phyloP scores from a whole-genome alignment of 2,113 vertebrate species.

The Riparia riparia region DNA sequence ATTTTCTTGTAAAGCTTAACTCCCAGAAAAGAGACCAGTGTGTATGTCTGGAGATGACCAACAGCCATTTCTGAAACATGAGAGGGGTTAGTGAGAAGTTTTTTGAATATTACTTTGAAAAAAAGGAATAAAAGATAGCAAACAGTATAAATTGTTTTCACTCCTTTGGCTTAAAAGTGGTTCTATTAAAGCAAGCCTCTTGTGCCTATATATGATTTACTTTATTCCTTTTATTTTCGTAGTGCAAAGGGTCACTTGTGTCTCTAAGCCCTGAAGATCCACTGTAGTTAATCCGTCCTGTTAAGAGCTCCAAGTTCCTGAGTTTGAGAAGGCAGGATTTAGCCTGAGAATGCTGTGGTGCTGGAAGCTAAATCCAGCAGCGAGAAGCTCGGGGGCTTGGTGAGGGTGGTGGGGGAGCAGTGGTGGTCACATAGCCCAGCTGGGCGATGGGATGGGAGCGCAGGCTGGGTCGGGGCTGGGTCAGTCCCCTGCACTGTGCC shows the following conservation, averaged over 20 bases:
- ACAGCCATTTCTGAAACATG: not conserved
- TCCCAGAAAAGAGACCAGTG: not conserved
- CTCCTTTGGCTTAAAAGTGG: not conserved
- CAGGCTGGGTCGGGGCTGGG: accelerated
- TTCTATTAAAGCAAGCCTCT: not conserved
- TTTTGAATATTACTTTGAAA: not conserved
- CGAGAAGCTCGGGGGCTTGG: accelerated
- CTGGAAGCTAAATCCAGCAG: not conserved
- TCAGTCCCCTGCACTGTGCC: not conserved
- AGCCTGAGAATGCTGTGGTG: not conserved
- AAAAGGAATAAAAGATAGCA: not conserved
- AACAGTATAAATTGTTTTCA: not conserved
- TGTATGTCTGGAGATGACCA: not conserved
- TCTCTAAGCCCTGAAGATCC: not conserved
- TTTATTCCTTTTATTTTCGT: not conserved
- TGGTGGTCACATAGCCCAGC: not conserved
- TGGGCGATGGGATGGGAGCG: accelerated
- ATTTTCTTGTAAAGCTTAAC: not conserved
- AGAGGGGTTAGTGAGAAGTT: not conserved
- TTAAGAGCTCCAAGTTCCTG: not conserved
- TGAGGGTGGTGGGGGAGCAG: accelerated
- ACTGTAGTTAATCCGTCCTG: not conserved
- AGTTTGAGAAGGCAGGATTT: not conserved
- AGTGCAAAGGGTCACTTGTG: not conserved
- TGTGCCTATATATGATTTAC: not conserved